Base-by-base conservation (phyloP, 1,140 invertebrate species). In the Pseudomyrmex pallidus region DNA sequence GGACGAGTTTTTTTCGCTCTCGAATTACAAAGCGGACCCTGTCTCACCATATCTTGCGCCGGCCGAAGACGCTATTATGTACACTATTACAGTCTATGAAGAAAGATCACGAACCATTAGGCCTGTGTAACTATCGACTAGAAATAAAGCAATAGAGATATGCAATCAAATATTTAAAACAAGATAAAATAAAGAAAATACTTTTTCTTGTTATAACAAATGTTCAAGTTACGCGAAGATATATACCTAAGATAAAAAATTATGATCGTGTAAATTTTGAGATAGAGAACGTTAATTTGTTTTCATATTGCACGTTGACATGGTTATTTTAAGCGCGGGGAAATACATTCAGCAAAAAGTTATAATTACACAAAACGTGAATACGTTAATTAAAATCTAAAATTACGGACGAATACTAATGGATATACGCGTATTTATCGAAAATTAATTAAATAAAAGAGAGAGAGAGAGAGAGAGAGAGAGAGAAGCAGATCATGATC, bases 21-120 rank as follows among this genome's bases (percentile, higher is more conserved):
- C 76, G 54, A 54, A 77, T 77, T 74, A 82, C 76, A 86, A 86
- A 44, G 52, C 72, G 82, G 85, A 90, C 89, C 89, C 89, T 90
- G 89, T 88, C 83, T 87, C 66, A 84, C 77, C 83, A 80, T 83
- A 74, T 84, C 86, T 67, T 25, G 44, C 56, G 61, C 20, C 22
- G 15, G 54, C 44, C 20, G 44, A 80, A 72, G 72, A 72, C 50
- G 13, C 50, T 52, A 70, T 2, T 78, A 80, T 72, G 3, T 72
- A 72, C n/a, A 72, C 76, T 72, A 50, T 80, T 72, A 46, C 46
- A 25, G 12, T 80, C 22, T 61, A 61, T 44, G 44, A 72, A 72
- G 76, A 61, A 80, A n/a, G 66, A 72, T 72, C 66, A 80, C 66
- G 44, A 80, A 9, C 46, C 9, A 52, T 52, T 52, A 52, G 13